Percentiles rank a stretch among this genome's conserved stretches.
Conservation (phyloP, 2,888 invertebrate genomes). For the Lasioglossum marginatum region DNA sequence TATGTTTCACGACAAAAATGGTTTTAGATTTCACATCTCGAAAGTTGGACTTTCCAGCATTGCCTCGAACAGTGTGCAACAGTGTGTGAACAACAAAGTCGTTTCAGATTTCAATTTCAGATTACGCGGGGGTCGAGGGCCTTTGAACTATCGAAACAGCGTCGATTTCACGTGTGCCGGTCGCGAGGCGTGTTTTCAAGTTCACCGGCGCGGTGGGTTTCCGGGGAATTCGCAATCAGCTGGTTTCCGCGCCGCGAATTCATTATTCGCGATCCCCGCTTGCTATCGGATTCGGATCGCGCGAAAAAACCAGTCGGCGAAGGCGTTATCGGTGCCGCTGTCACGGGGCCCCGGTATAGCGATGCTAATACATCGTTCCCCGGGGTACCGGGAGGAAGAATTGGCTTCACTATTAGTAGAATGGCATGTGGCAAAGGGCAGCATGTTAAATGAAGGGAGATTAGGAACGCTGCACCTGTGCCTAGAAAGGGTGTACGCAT, state of each 20-base stretch:
- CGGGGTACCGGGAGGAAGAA: constrained; percentile 10
- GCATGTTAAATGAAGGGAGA: constrained; percentile 60
- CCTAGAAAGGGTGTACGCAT: constrained; percentile 54
- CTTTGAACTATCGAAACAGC: too few species aligned
- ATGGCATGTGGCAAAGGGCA: constrained; percentile 53
- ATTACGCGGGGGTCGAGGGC: too few species aligned
- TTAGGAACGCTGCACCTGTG: constrained; percentile 67
- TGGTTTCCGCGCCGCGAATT: constrained; percentile 14
- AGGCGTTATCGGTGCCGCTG: constrained; percentile 31
- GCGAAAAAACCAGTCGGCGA: constrained; percentile 3
- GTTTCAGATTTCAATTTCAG: too few species aligned
- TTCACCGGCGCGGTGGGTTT: not conserved
- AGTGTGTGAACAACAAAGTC: too few species aligned
- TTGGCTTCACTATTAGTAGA: constrained; percentile 41
- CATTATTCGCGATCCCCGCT: constrained; percentile 19
- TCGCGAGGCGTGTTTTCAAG: not conserved
- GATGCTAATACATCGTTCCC: constrained; percentile 40
- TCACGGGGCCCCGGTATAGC: constrained; percentile 9
- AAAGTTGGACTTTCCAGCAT: too few species aligned
- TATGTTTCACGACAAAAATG: too few species aligned
- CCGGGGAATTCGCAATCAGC: not conserved
- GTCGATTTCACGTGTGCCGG: not conserved
- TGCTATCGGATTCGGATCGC: constrained; percentile 18
- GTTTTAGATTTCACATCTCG: too few species aligned
- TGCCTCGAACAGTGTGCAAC: too few species aligned